Conservation (phyloP, 2,113 vertebrate species). For the Hypanus sabinus region DNA sequence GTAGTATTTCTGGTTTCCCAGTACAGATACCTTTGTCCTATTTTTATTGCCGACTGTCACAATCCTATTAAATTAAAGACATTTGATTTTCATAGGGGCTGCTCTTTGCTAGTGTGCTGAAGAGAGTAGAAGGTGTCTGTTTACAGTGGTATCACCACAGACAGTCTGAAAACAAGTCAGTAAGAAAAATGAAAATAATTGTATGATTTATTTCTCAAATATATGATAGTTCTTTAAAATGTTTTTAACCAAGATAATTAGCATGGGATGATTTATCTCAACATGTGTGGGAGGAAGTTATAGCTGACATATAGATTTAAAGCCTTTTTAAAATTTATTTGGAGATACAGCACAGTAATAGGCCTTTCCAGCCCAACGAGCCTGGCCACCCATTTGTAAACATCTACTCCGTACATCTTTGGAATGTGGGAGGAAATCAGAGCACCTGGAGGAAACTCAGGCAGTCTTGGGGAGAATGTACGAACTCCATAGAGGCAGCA, state of each 20-base stretch:
- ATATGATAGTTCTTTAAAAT: neutral
- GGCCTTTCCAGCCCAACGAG: no score
- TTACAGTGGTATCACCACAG: neutral
- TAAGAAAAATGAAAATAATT: neutral
- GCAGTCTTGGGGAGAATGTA: no score
- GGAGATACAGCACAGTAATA: no score
- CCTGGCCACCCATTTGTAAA: no score
- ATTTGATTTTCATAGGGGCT: neutral
- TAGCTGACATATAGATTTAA: neutral
- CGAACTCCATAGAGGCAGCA: no score
- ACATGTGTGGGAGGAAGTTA: neutral
- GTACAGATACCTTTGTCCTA: neutral
- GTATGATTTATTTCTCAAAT: neutral
- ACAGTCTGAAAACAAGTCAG: neutral
- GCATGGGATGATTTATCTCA: neutral
- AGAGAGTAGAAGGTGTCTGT: neutral
- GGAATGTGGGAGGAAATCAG: no score
- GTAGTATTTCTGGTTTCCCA: neutral
- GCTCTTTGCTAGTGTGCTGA: neutral
- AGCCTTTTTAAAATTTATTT: neutral
- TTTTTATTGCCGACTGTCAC: neutral
- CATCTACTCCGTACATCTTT: no score
- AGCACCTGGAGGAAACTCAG: no score
- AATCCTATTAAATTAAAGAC: neutral
- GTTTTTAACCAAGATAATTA: neutral